These are phyloP conservation scores for Esox niger DNA, from an alignment of 2,113 vertebrate genomes.

Conservation along the genomic window DNA sequence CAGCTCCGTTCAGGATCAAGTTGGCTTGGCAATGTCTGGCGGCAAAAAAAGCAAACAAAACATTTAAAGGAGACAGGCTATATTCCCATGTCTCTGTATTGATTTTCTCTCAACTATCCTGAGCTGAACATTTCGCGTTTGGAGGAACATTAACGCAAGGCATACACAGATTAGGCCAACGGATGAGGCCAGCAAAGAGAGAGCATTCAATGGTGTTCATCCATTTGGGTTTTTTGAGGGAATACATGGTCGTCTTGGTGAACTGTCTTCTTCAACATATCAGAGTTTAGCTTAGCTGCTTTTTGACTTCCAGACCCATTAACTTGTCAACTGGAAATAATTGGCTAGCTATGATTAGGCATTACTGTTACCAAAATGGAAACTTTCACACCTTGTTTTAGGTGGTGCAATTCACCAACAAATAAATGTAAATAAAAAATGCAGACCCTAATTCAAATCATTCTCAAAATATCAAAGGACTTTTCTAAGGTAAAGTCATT, in stretches of 20 bases:
- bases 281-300: constrained; percentile 32
- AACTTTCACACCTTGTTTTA: neutral
- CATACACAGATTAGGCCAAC: constrained; percentile 8
- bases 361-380: constrained; percentile 13
- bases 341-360: neutral
- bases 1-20: constrained; percentile 22
- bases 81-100: constrained; percentile 45
- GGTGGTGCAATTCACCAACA: neutral
- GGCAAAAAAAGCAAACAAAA: constrained; percentile 26
- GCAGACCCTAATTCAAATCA: neutral
- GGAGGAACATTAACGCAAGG: constrained; percentile 6
- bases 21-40: constrained; percentile 23
- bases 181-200: neutral
- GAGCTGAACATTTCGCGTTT: constrained; percentile 35
- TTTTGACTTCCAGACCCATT: constrained; percentile 42
- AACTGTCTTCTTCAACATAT: constrained; percentile 20
- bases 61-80: constrained; percentile 23
- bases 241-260: constrained; percentile 9
- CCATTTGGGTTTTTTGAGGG: constrained; percentile 17
- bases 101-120: constrained; percentile 46
- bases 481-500: neutral
- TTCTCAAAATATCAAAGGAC: neutral
- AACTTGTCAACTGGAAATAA: constrained; percentile 9
- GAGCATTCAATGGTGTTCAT: constrained; percentile 28
- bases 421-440: neutral